Evolutionary conservation across 2,113 vertebrate genomes (phyloP), one percentile per base, ranked within the genome.

Genomic region (Thunnus thynnus): DNA sequence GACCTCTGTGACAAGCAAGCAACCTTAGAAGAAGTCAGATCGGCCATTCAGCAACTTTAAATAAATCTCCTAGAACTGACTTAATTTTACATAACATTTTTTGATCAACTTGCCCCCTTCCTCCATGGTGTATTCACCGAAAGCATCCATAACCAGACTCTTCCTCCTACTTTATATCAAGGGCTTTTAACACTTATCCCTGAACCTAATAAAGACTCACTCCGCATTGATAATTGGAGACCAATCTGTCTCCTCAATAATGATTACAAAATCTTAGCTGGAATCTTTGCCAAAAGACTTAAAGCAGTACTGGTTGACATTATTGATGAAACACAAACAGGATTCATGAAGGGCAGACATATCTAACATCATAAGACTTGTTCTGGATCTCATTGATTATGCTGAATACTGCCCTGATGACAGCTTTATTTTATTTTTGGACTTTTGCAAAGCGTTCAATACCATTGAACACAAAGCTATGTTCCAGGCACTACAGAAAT

Each of bases 271-370:
- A 3, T 30, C 27, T 30, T 30, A 30, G 27, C 27, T 30, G 27
- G 27, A 30, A 30, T 30, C 27, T 30, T 30, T 30, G 27, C 27
- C 27, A 30, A 30, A 30, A 30, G 27, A 30, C 27, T 30, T 30
- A 30, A 30, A 30, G 27, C 27, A 30, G 27, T 30, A 30, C 27
- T 30, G 27, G 27, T 3, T 30, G n/a, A 22, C 9, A 12, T 22
- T 41, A 41, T 63, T 36, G 61, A 63, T 63, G 61, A 12, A 30
- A 63, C 61, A 41, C 61, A 63, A 25, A 30, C 61, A 6, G 61
- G n/a, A 11, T 58, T 58, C 6, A 41, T 63, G 61, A 63, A 5
- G 30, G 36, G 36, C 14, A 41, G 20, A 20, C 32, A 63, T 63
- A 16, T 41, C 30, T 3, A 63, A 11, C 8, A 63, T 41, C 7